phyloP scores from a whole-genome alignment of 1,140 invertebrate genomes.

The Cryptotermes secundus region DNA sequence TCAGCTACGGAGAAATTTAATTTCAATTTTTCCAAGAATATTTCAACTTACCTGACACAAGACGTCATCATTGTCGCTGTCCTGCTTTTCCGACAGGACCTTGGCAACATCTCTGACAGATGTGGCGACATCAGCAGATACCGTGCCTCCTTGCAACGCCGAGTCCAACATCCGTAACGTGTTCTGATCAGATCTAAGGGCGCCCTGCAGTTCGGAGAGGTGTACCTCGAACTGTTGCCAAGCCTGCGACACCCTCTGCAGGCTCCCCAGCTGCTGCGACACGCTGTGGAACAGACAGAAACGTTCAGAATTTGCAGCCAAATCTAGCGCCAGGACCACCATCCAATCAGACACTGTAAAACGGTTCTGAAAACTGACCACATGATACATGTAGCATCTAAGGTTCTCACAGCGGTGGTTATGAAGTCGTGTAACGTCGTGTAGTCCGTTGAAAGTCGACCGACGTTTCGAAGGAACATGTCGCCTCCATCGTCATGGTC shows the following conservation, averaged over 20 bases:
- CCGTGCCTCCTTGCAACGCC: constrained; percentile 59
- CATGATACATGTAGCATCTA: no score
- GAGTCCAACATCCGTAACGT: constrained; percentile 62
- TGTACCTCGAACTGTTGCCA: constrained; percentile 64
- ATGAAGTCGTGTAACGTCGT: no score
- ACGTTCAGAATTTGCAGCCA: background rate
- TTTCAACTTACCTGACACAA: background rate
- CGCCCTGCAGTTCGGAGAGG: constrained; percentile 61
- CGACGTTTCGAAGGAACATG: no score
- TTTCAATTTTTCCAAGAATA: no score
- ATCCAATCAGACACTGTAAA: background rate
- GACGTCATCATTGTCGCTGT: background rate
- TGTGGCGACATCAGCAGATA: constrained; percentile 58
- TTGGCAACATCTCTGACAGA: constrained; percentile 66
- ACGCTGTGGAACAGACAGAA: background rate
- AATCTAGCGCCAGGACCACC: background rate
- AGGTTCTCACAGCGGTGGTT: no score
- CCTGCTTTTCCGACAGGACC: constrained; percentile 60
- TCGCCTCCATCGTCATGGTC: no score
- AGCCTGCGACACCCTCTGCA: constrained; percentile 51
- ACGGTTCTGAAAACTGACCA: no score
- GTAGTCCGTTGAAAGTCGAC: no score
- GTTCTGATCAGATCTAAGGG: constrained; percentile 62
- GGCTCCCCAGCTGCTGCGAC: constrained; percentile 43
- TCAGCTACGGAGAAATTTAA: no score